phyloP scores from a whole-genome alignment of 2,888 invertebrate species.

The Saturnia pavonia region DNA sequence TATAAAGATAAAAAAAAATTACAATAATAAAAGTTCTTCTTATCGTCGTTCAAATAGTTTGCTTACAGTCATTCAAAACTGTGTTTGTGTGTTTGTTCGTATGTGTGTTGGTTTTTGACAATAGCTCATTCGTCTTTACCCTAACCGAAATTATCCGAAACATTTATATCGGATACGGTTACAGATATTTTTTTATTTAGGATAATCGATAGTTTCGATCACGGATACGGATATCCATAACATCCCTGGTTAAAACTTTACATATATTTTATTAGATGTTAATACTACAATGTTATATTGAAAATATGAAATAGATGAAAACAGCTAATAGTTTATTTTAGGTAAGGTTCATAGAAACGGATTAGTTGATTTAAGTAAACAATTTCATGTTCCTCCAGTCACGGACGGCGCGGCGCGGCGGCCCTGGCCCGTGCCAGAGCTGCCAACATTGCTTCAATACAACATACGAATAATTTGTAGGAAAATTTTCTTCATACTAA shows the following conservation, averaged over 20 bases:
- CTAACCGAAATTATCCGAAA: too few species aligned
- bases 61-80: too few species aligned
- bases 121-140: too few species aligned
- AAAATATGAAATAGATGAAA: conserved; percentile 22
- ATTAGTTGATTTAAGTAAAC: conserved; percentile 60
- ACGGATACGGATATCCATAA: too few species aligned
- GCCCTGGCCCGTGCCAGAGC: conserved; percentile 34
- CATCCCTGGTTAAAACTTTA: neutral
- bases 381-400: conserved; percentile 49
- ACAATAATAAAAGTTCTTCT: too few species aligned
- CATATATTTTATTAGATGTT: neutral
- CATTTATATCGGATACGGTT: too few species aligned
- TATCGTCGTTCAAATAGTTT: too few species aligned
- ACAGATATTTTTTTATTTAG: too few species aligned
- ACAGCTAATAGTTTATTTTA: conserved; percentile 52
- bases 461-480: neutral
- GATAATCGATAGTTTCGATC: too few species aligned
- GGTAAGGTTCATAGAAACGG: conserved; percentile 53
- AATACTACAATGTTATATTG: conserved; percentile 7
- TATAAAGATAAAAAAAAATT: too few species aligned
- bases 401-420: conserved; percentile 42
- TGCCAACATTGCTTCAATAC: conserved; percentile 41
- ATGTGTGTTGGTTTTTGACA: too few species aligned
- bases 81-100: too few species aligned
- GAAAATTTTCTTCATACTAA: conserved; percentile 26